Evolutionary conservation across 2,888 invertebrate species (phyloP), one percentile per base, ranked within the genome.

Genomic region (Parthenolecanium corni): DNA sequence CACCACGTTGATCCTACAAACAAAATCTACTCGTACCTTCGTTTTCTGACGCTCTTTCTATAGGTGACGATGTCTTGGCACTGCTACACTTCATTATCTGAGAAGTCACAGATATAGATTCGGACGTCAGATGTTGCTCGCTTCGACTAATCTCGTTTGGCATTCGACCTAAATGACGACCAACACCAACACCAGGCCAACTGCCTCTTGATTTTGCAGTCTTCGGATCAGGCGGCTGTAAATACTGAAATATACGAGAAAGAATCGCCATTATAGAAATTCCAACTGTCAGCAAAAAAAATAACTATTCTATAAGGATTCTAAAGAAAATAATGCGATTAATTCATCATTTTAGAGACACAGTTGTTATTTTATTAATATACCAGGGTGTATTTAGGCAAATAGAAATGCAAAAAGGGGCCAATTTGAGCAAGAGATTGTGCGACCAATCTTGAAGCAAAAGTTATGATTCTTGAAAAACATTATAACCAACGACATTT

Each of bases 101-200:
- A 4, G 31, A 31, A 31, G 31, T 31, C 31, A 31, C 31, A 4
- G 31, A 31, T 6, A 31, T 31, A 31, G 44, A 18, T 47, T 65
- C 65, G 21, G 64, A 63, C 18, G 54, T 64, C 1, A 86, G 70
- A 66, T 85, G 85, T 70, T 89, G 89, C 69, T 89, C 89, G 25
- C 89, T 89, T 72, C 89, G 88, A 67, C 89, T 89, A 69, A 89
- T 83, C 69, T 89, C 89, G 1, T 82, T 80, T 3, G 69, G 67
- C n/a, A 67, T 69, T 9, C 69, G 65, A 3, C 69, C 69, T 9
- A 69, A 65, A 12, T 64, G 64, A 1, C 66, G 66, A 36, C 68
- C 76, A 4, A 77, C 73, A 47, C 83, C 84, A 0, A 89, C 89
- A 0, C 89, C 89, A 0, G 89, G 89, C 89, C 89, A 90, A 2